Evolutionary conservation across 2,888 invertebrate species (phyloP), one percentile per base, ranked within the genome.

Genomic region (Parthenolecanium corni): DNA sequence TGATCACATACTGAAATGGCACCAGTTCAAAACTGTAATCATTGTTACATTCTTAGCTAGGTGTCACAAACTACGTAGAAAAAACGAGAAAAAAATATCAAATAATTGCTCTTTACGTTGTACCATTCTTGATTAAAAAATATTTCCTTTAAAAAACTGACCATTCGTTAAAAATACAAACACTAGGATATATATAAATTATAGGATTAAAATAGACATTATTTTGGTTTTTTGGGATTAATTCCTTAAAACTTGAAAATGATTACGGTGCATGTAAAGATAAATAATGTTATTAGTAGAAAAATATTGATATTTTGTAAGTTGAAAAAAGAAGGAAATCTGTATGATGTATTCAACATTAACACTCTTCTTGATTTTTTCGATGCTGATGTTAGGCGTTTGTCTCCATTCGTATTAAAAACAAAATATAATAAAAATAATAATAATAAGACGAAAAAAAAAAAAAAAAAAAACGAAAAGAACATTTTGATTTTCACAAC

Each of bases 1-100:
- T 36, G 58, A 58, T 58, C 58, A 58, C 58, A 58, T 58, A 58
- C 58, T 58, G 58, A 58, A 58, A 58, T 58, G 58, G 58, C 58
- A 58, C 58, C 49, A 58, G 49, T 58, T 58, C 49, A 47, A 49
- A 49, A 47, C 47, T 46, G 38, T 58, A 58, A 58, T 58, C 58
- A 58, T 47, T 57, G 57, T 57, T 46, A 44, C 47, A 47, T 16
- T 31, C 20, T 18, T 36, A 52, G 20, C 36, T 52, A 9, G 4
- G 31, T 31, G 31, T 31, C 31, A 31, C 31, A 31, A 31, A 31
- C 31, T 31, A 31, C n/a, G 44, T 16, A 44, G 44, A 44, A 44
- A 18, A 44, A 44, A 14, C 4, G 14, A 14, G 14, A 44, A 18
- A 44, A 44, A 18, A 44, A 44, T 31, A 31, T 31, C 31, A 31